Percentiles rank a stretch among this genome's conserved stretches.
These are phyloP conservation scores for Bombyx huttoni DNA, from an alignment of 2,888 invertebrate species.

Conservation along the genomic window DNA sequence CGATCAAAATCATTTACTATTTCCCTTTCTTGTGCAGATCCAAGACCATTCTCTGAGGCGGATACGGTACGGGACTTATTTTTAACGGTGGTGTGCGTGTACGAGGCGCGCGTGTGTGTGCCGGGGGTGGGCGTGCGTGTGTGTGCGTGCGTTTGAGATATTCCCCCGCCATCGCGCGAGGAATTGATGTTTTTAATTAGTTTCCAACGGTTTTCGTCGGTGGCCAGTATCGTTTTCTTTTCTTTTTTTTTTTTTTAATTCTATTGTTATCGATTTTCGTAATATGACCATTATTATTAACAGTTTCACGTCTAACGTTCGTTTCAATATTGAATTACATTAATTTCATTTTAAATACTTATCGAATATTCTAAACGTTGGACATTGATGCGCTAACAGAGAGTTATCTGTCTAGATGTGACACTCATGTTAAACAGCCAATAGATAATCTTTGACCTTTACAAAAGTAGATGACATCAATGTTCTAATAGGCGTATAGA, in stretches of 20 bases:
- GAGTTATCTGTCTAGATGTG: not conserved
- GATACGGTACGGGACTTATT: constrained; percentile 63
- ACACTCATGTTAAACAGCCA: not conserved
- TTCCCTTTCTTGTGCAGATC: constrained; percentile 17
- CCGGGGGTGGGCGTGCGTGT: constrained; percentile 28
- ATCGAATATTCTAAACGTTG: no score
- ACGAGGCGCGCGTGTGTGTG: constrained; percentile 21
- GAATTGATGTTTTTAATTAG: constrained; percentile 73
- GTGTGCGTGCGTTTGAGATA: constrained; percentile 65
- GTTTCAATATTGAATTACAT: no score
- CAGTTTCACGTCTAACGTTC: no score
- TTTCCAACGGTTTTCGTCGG: constrained; percentile 64
- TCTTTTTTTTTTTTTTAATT: constrained; percentile 48
- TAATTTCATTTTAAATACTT: no score
- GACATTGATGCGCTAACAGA: no score
- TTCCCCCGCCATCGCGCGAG: constrained; percentile 53
- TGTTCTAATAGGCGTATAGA: not conserved
- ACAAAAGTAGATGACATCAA: not conserved
- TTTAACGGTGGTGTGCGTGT: constrained; percentile 58
- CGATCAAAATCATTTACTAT: constrained; percentile 22
- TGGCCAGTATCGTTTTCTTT: constrained; percentile 48
- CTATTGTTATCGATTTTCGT: not conserved
- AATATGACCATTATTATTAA: not conserved
- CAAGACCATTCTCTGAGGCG: constrained; percentile 56
- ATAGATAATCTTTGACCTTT: not conserved